Conservation (phyloP, 2,888 invertebrate species). For the Diachrysia chrysitis region DNA sequence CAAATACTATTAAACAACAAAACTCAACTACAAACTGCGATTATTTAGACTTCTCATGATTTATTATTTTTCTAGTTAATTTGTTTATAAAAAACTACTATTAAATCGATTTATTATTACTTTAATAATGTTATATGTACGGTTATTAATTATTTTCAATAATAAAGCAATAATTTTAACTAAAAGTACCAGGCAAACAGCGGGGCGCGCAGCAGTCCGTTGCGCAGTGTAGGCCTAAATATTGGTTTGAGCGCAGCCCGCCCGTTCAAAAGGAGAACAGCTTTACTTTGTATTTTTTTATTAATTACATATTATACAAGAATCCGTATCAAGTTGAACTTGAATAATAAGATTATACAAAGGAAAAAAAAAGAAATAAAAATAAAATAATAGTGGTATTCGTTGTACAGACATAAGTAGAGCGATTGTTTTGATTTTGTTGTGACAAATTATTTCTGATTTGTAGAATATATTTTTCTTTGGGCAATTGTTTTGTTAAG, state of each 20-base stretch:
- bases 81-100: conserved; percentile 3
- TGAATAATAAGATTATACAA: neutral
- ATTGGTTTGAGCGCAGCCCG: conserved; percentile 36
- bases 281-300: conserved; percentile 14
- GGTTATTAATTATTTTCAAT: conserved; percentile 29
- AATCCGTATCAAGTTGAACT: neutral
- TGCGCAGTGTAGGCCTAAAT: conserved; percentile 66
- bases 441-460: no score
- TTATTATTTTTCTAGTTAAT: conserved; percentile 15
- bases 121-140: conserved; percentile 24
- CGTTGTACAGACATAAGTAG: neutral
- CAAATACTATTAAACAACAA: conserved; percentile 3
- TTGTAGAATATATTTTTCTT: neutral
- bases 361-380: neutral
- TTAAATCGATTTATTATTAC: conserved; percentile 17
- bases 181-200: conserved; percentile 70
- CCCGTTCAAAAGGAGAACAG: conserved; percentile 24
- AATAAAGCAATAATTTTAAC: conserved; percentile 60
- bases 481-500: no score
- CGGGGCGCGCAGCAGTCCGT: conserved; percentile 44
- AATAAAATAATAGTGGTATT: neutral
- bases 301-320: neutral
- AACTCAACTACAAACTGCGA: neutral
- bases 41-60: conserved; percentile 8
- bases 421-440: neutral